These are phyloP conservation scores for Zele albiditarsus DNA, from an alignment of 2,888 invertebrate genomes.

Conservation along the genomic window DNA sequence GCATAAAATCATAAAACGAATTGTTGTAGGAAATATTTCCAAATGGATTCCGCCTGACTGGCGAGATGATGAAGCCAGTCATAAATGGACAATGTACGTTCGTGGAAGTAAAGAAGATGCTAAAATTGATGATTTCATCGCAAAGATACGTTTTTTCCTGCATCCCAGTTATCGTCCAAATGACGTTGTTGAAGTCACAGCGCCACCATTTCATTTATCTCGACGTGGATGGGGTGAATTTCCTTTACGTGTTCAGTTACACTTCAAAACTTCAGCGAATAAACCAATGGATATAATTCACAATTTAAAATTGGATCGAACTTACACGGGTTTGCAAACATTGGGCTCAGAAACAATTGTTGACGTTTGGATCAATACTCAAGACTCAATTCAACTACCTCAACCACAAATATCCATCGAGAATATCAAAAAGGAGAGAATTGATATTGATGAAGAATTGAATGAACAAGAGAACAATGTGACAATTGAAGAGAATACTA, in stretches of 20 bases:
- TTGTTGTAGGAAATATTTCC: slow-evolving; percentile 84
- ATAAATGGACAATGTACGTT: slow-evolving; percentile 94
- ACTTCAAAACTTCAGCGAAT: slow-evolving; percentile 83
- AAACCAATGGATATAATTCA: slow-evolving; percentile 88
- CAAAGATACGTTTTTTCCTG: slow-evolving; percentile 85
- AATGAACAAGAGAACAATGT: slow-evolving; percentile 1
- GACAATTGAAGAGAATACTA: slow-evolving; percentile 11
- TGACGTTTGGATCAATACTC: slow-evolving; percentile 77
- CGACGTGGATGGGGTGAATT: slow-evolving; percentile 96
- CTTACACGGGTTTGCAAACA: slow-evolving; percentile 88
- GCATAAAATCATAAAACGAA: slow-evolving; percentile 65
- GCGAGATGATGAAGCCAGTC: slow-evolving; percentile 81
- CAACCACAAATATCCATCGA: slow-evolving; percentile 10
- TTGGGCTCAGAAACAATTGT: slow-evolving; percentile 87
- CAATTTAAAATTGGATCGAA: slow-evolving; percentile 85
- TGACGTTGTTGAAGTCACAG: slow-evolving; percentile 84
- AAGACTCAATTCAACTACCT: slow-evolving; percentile 13
- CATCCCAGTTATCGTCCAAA: slow-evolving; percentile 92
- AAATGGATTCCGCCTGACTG: slow-evolving; percentile 85
- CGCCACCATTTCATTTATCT: slow-evolving; percentile 87
- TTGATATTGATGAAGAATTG: slow-evolving; percentile 33
- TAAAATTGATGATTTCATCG: slow-evolving; percentile 78
- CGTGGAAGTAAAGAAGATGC: slow-evolving; percentile 79
- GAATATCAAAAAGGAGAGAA: slow-evolving; percentile 27
- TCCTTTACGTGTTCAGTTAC: slow-evolving; percentile 85